These are phyloP conservation scores for Mormyrus iriodes DNA, from an alignment of 2,113 vertebrate genomes.

Conservation along the genomic window DNA sequence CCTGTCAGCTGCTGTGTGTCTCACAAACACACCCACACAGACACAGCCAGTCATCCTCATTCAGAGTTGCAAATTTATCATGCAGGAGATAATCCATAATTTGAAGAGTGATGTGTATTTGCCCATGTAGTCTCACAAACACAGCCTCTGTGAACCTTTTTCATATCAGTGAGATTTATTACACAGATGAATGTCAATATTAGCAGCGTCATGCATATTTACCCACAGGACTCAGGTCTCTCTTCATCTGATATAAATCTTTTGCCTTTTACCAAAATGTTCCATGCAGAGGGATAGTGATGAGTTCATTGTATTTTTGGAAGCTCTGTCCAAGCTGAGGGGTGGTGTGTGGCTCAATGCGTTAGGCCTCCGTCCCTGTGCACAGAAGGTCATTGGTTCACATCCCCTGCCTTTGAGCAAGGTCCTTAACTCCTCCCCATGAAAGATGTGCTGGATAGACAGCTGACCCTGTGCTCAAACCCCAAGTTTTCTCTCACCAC, in stretches of 20 bases:
- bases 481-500: background rate
- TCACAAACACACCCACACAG: background rate
- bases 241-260: background rate
- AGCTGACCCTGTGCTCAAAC: background rate
- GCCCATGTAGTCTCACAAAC: background rate
- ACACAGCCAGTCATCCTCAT: background rate
- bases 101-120: background rate
- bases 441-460: background rate
- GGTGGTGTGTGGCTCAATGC: background rate
- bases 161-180: background rate
- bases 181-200: background rate
- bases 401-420: background rate
- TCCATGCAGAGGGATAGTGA: background rate
- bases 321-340: background rate
- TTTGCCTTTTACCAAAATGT: background rate
- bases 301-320: background rate
- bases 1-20: conserved; percentile 37
- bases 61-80: background rate
- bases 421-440: background rate
- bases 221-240: background rate
- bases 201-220: background rate
- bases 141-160: background rate
- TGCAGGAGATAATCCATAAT: background rate
- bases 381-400: background rate
- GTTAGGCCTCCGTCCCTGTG: background rate